Percentiles rank a stretch among this genome's conserved stretches.
Conservation (phyloP, 1,140 invertebrate genomes). For the Homarus americanus region DNA sequence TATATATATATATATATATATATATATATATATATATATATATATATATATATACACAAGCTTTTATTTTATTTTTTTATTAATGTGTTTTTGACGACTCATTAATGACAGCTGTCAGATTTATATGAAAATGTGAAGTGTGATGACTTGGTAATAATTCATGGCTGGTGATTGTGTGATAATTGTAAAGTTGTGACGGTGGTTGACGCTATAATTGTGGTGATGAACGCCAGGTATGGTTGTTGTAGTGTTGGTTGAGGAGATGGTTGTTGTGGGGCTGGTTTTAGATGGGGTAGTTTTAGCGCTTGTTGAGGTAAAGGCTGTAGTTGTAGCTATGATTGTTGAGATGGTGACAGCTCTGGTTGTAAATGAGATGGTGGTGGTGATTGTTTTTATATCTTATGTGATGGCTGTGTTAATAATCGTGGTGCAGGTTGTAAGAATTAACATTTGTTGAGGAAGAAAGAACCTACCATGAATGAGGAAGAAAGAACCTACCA, state of each 20-base stretch:
- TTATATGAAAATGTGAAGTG: neutral
- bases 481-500: no score
- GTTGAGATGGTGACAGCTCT: neutral
- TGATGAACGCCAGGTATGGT: no score
- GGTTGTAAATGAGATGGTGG: neutral
- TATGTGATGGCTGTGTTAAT: neutral
- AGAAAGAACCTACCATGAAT: no score
- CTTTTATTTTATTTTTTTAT: neutral
- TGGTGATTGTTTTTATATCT: neutral
- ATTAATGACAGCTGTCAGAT: conserved; percentile 4
- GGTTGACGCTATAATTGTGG: neutral
- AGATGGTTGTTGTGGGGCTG: neutral
- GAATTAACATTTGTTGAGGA: no score
- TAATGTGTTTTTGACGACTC: conserved; percentile 1
- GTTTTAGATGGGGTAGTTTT: neutral
- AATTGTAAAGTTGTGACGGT: neutral
- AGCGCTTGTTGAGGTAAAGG: neutral
- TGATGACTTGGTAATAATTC: neutral
- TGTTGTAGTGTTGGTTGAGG: neutral
- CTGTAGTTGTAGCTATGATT: neutral
- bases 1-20: conserved; percentile 38
- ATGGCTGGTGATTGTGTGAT: neutral
- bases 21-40: neutral
- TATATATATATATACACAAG: neutral
- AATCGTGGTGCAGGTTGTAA: neutral